These are phyloP conservation scores for Anorthoa munda DNA, from an alignment of 2,888 invertebrate genomes.

Conservation along the genomic window DNA sequence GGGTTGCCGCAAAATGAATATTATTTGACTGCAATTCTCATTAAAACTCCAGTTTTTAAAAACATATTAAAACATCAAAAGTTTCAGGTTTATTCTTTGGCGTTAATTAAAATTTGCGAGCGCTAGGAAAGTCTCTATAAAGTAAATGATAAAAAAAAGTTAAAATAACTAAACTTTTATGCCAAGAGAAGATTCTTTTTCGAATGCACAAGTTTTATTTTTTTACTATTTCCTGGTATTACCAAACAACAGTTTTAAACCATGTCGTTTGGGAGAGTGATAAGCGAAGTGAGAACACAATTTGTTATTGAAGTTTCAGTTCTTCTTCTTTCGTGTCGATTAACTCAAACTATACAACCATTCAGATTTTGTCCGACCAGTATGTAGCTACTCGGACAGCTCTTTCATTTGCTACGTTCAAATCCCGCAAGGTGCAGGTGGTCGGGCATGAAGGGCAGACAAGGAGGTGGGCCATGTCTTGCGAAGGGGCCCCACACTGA, in stretches of 20 bases:
- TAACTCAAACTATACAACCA: too few relatives aligned
- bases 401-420: too few relatives aligned
- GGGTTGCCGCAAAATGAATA: background rate
- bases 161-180: background rate
- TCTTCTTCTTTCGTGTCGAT: too few relatives aligned
- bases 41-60: background rate
- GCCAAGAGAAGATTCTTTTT: background rate
- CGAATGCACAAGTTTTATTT: background rate
- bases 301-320: too few relatives aligned
- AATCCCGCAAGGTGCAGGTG: too few relatives aligned
- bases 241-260: background rate
- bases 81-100: background rate
- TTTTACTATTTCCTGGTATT: background rate
- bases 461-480: too few relatives aligned
- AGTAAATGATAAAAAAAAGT: background rate
- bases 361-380: too few relatives aligned
- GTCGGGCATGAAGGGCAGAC: too few relatives aligned
- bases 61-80: background rate
- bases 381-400: too few relatives aligned
- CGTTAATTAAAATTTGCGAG: conserved; percentile 6
- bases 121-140: background rate
- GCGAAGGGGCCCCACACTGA: too few relatives aligned
- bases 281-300: background rate
- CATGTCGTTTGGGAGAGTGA: rapidly evolving
- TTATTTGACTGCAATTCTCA: conserved; percentile 1